These are phyloP conservation scores for Drosophila littoralis DNA, from an alignment of 1,140 invertebrate species.

Conservation along the genomic window DNA sequence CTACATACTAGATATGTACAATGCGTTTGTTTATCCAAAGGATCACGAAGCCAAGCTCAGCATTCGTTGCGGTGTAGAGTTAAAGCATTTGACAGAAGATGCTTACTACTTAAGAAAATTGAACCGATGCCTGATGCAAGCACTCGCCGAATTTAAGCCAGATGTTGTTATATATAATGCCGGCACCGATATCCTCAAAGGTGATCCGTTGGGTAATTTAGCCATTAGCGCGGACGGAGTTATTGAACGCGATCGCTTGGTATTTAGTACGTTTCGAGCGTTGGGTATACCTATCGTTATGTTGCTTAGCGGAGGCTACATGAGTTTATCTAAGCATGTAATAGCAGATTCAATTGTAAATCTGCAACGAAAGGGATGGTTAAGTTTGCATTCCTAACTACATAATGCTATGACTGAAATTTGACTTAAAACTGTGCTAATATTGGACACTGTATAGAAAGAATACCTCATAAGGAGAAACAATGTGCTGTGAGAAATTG, in stretches of 20 bases:
- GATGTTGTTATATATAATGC: slow-evolving; percentile 95
- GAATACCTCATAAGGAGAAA: slow-evolving; percentile 2
- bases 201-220: slow-evolving; percentile 91
- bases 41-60: slow-evolving; percentile 90
- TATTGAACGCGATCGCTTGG: slow-evolving; percentile 92
- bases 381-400: slow-evolving; percentile 1
- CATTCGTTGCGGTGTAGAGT: slow-evolving; percentile 90
- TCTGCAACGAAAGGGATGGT: slow-evolving; percentile 85
- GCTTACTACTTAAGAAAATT: slow-evolving; percentile 89
- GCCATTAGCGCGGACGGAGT: slow-evolving; percentile 90
- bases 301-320: slow-evolving; percentile 95
- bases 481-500: slow-evolving; percentile 6
- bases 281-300: slow-evolving; percentile 92
- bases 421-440: not conserved
- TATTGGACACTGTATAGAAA: slow-evolving; percentile 12
- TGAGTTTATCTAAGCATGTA: slow-evolving; percentile 89
- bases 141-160: slow-evolving; percentile 90
- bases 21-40: slow-evolving; percentile 91
- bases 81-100: slow-evolving; percentile 88
- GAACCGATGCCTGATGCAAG: slow-evolving; percentile 87
- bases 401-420: slow-evolving; percentile 1
- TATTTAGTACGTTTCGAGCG: slow-evolving; percentile 89
- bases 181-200: slow-evolving; percentile 92
- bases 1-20: slow-evolving; percentile 95
- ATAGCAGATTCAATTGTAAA: slow-evolving; percentile 94